Base-by-base conservation (phyloP, 1,140 invertebrate genomes). In the Nasonia vitripennis region DNA sequence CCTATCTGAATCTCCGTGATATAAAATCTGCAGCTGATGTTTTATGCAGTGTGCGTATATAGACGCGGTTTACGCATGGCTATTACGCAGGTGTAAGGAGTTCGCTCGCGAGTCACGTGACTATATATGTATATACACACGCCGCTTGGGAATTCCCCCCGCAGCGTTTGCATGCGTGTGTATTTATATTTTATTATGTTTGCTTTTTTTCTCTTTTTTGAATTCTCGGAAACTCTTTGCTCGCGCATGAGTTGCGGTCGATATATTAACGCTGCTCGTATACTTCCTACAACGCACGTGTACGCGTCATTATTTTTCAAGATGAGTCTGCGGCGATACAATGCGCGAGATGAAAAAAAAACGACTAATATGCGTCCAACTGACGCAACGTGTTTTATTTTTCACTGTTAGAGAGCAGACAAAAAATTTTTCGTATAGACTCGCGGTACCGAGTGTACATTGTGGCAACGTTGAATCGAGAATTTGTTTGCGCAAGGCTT, bases 341-440 rank as follows among this genome's bases (percentile, higher is more conserved):
- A n/a, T 62, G 17, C 3, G 55, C 55, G 55, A 62, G 55, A 62
- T 51, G 48, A 51, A 17, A 51, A 51, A 51, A 17, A 51, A 51
- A 62, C 7, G 12, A 23, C 27, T 51, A 31, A 78, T 62, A 6
- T 23, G 51, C 31, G 27, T 17, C 62, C 31, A 14, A 78, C 51
- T 78, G 77, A 78, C 77, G 77, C 31, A 78, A 78, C 27, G 17
- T 51, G 55, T 78, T 48, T 78, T n/a, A 9, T 62, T 7, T n/a
- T n/a, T 62, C 55, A 20, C 55, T 20, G 14, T 62, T 27, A 1
- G 27, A 6, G 55, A 62, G 1, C 17, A 10, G 51, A 55, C 12
- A 62, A 62, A 62, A 62, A 62, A 62, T 7, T 20, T 62, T 62
- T 62, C 6, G 17, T 62, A 62, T 20, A 62, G 41, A 9, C 41